These are phyloP conservation scores for Gymnocephalus cernua DNA, from an alignment of 2,113 vertebrate species.

Conservation along the genomic window DNA sequence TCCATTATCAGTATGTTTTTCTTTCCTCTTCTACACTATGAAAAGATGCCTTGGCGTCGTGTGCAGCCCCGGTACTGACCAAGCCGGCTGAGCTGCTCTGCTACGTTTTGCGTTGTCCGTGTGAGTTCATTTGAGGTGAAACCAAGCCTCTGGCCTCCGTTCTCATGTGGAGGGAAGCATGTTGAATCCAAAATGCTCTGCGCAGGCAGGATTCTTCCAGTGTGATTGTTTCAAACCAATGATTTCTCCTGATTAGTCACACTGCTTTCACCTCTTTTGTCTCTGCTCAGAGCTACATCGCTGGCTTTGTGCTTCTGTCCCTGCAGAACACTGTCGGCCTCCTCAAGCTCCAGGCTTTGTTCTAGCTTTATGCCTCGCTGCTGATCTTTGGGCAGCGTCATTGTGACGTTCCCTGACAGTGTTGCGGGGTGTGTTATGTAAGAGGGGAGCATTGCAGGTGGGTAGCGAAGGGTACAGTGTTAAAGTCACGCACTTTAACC, in stretches of 20 bases:
- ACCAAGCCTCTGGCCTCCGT: slow-evolving; percentile 1
- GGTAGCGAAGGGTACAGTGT: background rate
- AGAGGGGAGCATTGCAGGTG: slow-evolving; percentile 8
- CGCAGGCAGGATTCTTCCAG: slow-evolving; percentile 34
- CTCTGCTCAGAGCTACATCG: background rate
- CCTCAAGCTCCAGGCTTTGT: slow-evolving; percentile 15
- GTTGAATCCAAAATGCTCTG: slow-evolving; percentile 1
- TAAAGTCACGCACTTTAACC: background rate
- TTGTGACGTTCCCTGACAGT: slow-evolving; percentile 3
- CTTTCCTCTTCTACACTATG: background rate
- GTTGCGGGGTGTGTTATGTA: slow-evolving; percentile 12
- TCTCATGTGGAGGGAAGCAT: background rate
- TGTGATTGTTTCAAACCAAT: slow-evolving; percentile 46
- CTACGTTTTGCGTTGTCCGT: background rate
- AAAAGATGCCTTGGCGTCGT: background rate
- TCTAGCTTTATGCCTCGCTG: background rate
- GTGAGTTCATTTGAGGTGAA: slow-evolving; percentile 46
- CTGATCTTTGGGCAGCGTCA: slow-evolving; percentile 31
- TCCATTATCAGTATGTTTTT: background rate
- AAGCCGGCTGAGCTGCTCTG: background rate
- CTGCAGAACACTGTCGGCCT: slow-evolving; percentile 14
- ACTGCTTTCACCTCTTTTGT: slow-evolving; percentile 31
- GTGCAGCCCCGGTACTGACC: background rate
- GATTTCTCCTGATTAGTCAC: slow-evolving; percentile 52
- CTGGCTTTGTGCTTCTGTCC: slow-evolving; percentile 23